These are phyloP conservation scores for Dromococcyx pavoninus DNA, from an alignment of 2,797 vertebrate species.

Conservation along the genomic window DNA sequence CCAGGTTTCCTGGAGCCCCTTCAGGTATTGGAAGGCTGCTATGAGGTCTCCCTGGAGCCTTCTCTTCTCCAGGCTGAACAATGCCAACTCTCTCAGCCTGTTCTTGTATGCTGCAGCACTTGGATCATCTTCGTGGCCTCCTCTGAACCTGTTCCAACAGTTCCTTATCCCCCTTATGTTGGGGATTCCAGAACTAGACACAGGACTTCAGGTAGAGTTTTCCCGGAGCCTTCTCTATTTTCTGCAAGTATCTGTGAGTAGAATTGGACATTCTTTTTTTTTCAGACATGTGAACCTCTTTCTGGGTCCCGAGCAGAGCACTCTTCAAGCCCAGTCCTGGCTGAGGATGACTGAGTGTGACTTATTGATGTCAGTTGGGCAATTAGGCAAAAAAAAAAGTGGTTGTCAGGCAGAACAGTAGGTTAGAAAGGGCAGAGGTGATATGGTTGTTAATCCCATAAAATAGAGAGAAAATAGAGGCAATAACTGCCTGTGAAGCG, in stretches of 20 bases:
- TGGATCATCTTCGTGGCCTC: too few relatives aligned
- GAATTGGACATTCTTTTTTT: fast-evolving
- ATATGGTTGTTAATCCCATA: not conserved
- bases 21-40: too few relatives aligned
- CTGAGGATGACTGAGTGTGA: not conserved
- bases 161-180: too few relatives aligned
- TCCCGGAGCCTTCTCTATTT: not conserved
- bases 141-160: too few relatives aligned
- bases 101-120: too few relatives aligned
- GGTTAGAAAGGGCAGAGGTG: not conserved
- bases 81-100: too few relatives aligned
- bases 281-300: not conserved
- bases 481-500: not conserved
- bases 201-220: too few relatives aligned
- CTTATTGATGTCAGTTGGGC: not conserved
- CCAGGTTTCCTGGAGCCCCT: too few relatives aligned
- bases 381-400: not conserved
- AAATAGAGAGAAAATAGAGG: not conserved
- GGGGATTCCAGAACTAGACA: too few relatives aligned
- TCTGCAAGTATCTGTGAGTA: fast-evolving
- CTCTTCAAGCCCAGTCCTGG: not conserved
- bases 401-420: not conserved
- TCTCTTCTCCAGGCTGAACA: too few relatives aligned
- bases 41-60: too few relatives aligned
- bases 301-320: not conserved